Percentiles rank a stretch among this genome's conserved stretches.
Conservation (phyloP, 2,888 invertebrate species). For the Amphipoea lucens region DNA sequence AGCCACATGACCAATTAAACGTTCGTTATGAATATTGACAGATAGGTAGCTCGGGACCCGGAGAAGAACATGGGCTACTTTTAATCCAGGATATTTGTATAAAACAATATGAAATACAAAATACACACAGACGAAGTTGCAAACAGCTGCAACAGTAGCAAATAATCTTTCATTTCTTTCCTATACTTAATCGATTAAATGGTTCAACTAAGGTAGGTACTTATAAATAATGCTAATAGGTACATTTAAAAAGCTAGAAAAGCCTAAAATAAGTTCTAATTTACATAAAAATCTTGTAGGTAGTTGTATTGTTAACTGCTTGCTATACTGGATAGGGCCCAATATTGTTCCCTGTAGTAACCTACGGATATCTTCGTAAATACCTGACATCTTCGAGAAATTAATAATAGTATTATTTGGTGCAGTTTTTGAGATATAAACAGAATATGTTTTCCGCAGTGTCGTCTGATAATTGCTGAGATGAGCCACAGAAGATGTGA, state of each 20-base stretch:
- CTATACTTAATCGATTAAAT: not conserved
- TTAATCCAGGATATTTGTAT: not conserved
- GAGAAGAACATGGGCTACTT: not conserved
- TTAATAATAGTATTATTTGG: too few relatives aligned
- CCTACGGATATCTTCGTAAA: not conserved
- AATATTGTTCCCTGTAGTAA: constrained; percentile 22
- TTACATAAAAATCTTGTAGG: not conserved
- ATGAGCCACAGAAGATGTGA: constrained; percentile 98
- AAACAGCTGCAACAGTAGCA: not conserved
- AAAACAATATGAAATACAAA: not conserved
- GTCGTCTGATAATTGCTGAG: constrained; percentile 98
- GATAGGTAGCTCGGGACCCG: not conserved
- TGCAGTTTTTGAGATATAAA: not conserved
- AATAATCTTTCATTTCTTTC: not conserved
- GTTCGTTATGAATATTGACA: not conserved
- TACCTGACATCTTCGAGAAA: not conserved
- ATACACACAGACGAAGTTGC: not conserved
- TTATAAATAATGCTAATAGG: not conserved
- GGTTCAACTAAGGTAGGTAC: not conserved
- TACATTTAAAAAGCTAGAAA: not conserved
- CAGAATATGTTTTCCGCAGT: constrained; percentile 89
- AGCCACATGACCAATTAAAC: too few relatives aligned
- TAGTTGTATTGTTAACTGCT: not conserved
- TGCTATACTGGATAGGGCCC: constrained; percentile 3
- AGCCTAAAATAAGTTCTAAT: not conserved